Conservation (phyloP, 2,888 invertebrate genomes). For the Cloeon dipterum region DNA sequence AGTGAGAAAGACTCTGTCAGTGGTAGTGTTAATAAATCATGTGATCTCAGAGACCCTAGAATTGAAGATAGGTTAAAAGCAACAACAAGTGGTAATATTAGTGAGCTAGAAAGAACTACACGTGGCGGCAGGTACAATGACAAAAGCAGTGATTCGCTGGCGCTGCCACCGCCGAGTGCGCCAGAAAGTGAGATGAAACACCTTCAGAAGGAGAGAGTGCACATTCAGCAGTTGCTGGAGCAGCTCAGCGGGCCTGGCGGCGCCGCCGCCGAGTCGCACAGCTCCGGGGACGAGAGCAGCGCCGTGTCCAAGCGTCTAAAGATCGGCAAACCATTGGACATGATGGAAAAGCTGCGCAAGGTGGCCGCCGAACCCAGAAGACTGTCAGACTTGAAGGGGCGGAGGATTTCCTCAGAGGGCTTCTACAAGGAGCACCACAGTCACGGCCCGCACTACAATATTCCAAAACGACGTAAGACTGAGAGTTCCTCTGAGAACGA, state of each 20-base stretch:
- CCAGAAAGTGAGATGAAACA: slow-evolving; percentile 29
- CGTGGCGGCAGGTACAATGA: neutral
- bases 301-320: slow-evolving; percentile 37
- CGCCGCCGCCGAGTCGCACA: slow-evolving; percentile 47
- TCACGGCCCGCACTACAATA: slow-evolving; percentile 20
- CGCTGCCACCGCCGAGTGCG: neutral
- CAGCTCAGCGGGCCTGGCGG: no score
- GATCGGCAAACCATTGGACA: slow-evolving; percentile 13
- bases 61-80: no score
- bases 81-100: no score
- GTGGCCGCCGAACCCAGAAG: slow-evolving; percentile 23
- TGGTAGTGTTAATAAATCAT: neutral
- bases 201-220: slow-evolving; percentile 41
- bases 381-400: slow-evolving; percentile 22
- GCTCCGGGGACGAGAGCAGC: slow-evolving; percentile 34
- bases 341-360: slow-evolving; percentile 7
- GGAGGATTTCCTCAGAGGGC: slow-evolving; percentile 28
- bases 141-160: no score
- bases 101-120: neutral
- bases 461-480: slow-evolving; percentile 30
- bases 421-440: slow-evolving; percentile 4
- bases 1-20: neutral
- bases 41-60: neutral
- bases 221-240: slow-evolving; percentile 29
- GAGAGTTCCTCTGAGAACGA: slow-evolving; percentile 13